Evolutionary conservation across 2,888 invertebrate genomes (phyloP).

Genomic region (Mamestra brassicae): DNA sequence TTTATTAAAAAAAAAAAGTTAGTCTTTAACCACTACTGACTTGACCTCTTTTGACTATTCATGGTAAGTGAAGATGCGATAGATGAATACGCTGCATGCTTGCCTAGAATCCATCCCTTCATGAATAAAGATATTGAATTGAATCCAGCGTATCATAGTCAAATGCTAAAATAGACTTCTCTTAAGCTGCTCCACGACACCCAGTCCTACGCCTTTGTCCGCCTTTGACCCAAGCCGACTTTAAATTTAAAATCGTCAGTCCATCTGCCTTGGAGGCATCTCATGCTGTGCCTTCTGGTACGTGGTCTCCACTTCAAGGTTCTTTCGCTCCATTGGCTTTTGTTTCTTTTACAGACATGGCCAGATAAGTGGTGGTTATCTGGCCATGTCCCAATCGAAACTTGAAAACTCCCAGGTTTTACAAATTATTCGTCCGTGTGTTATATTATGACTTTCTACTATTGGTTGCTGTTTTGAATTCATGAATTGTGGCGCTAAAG

Average conservation of each 20-base stretch:
- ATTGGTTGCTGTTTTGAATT: conserved; percentile 66
- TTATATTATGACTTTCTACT: conserved; percentile 57
- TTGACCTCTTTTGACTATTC: too few relatives aligned
- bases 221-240: too few relatives aligned
- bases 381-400: not conserved
- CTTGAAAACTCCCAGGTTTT: not conserved
- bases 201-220: too few relatives aligned
- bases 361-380: not conserved
- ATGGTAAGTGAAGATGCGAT: too few relatives aligned
- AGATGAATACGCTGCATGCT: not conserved
- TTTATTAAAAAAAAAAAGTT: not conserved
- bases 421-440: conserved; percentile 35
- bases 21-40: not conserved
- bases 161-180: too few relatives aligned
- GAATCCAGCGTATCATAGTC: too few relatives aligned
- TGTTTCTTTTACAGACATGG: not conserved
- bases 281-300: not conserved
- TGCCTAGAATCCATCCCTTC: too few relatives aligned
- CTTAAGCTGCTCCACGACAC: too few relatives aligned
- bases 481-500: conserved; percentile 57
- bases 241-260: not conserved
- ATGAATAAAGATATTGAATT: too few relatives aligned
- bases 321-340: not conserved
- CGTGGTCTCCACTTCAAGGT: not conserved
- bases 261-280: too few relatives aligned